Evolutionary conservation across 2,888 invertebrate genomes (phyloP), one percentile per base, ranked within the genome.

Genomic region (Abrostola tripartita): DNA sequence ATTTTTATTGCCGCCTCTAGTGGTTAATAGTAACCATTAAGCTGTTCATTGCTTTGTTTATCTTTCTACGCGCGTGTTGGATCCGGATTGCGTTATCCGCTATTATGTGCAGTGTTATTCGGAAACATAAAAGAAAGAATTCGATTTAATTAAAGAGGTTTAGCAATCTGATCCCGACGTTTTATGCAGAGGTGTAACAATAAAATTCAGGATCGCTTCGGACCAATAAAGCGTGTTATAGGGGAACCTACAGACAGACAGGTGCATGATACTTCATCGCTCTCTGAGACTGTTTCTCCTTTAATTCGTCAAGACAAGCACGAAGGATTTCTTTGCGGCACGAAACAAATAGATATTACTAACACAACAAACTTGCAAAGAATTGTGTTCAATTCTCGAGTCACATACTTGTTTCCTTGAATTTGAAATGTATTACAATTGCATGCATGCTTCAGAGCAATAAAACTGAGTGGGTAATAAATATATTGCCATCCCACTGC

Each of bases 1-100:
- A 90, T 89, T 91, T 91, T 90, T 90, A 92, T 89, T 87, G 82
- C 85, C 74, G 66, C 75, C 74, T 88, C 83, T 82, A 88, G 83
- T 88, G 82, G 85, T 85, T 88, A 87, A 89, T 88, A 88, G 86
- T 82, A 74, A 82, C 84, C 87, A 88, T 88, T 88, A 88, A 74
- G 81, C 73, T 79, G 81, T 85, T 85, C 86, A 87, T 85, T 85
- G 85, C 83, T 88, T 86, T 88, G 86, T 91, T 89, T 88, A 87
- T 88, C 82, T 82, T 76, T 76, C 65, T 61, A 71, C 68, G 73
- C 74, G 81, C 76, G 81, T 72, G 71, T 74, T 68, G 68, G 66
- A 63, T 60, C 57, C 57, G 55, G 71, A 77, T 73, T 63, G 59
- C 62, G 74, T 65, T 76, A 65, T 62, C 51, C 41, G 49, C 65